Evolutionary conservation across 2,113 vertebrate species (phyloP), one percentile per base, ranked within the genome.

Genomic region (Aegotheles bennettii): DNA sequence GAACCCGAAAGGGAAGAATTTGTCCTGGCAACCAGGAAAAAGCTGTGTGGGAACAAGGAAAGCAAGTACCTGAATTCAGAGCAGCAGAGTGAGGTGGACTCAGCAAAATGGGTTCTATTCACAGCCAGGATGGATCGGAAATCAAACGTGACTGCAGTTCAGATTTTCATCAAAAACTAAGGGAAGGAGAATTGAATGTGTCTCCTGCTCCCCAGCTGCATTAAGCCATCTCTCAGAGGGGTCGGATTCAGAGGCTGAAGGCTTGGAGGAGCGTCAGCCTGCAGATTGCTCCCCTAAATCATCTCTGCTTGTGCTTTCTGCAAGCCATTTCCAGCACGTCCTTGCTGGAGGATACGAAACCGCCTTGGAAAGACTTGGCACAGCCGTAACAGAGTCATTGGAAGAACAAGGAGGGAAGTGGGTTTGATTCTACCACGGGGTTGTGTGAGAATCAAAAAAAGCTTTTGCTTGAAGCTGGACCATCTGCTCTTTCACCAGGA

Each of bases 341-440:
- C 61, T 2, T 14, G 1, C n/a, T 3, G 1, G 48, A 57, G 51
- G 53, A 16, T 17, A 24, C 0, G 0, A 42, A 94, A 47, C 7
- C 2, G 5, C 45, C 38, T 60, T 4, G 24, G 87, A 43, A 69
- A 80, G 38, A 19, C 21, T 29, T 4, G 0, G 43, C 73, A 40
- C 13, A 25, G 35, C 28, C 18, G 0, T 36, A n/a, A 10, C 2
- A 13, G 53, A 64, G 29, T 11, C 4, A 0, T 1, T 16, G 29
- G 47, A 47, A 67, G 42, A 69, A 35, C 13, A 25, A 77, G 17
- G 0, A 4, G 24, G 35, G 59, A 43, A 20, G 54, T 3, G 43
- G 51, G 18, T 57, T 35, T 51, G 33, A 45, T 43, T 33, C 38
- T n/a, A 3, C 19, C 1, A 2, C 4, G 56, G 45, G 9, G 77